These are phyloP conservation scores for Drosophila incognita DNA, from an alignment of 2,888 invertebrate species.

Conservation along the genomic window DNA sequence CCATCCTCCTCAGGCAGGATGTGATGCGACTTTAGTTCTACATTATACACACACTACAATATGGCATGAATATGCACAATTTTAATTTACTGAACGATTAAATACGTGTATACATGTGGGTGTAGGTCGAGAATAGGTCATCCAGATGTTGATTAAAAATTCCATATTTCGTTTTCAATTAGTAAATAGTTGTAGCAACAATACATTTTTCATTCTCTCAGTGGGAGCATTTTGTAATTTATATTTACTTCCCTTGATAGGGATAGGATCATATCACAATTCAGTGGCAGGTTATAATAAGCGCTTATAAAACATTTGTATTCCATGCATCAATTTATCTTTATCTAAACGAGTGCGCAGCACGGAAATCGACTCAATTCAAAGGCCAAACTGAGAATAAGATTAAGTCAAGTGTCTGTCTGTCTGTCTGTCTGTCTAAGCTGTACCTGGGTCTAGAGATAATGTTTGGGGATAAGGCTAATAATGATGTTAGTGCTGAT, in stretches of 20 bases:
- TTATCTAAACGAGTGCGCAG: constrained; percentile 3
- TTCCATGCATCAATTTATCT: background rate
- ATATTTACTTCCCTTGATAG: background rate
- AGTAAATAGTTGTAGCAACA: background rate
- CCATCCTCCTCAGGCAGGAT: constrained; percentile 11
- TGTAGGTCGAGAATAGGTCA: constrained; percentile 19
- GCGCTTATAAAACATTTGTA: background rate
- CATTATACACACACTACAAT: background rate
- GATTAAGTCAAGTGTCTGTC: constrained; percentile 27
- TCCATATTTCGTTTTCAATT: constrained; percentile 6
- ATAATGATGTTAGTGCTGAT: constrained; percentile 22
- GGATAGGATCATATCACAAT: background rate
- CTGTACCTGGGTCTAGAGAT: constrained; percentile 23
- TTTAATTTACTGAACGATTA: constrained; percentile 20
- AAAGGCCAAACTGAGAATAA: constrained; percentile 18
- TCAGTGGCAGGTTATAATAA: background rate
- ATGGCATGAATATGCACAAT: constrained; percentile 40
- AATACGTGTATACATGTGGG: background rate
- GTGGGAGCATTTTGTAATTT: background rate
- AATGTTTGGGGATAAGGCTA: constrained; percentile 29
- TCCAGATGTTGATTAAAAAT: constrained; percentile 17
- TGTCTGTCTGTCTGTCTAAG: background rate
- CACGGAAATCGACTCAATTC: constrained; percentile 17
- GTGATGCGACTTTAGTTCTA: constrained; percentile 2
- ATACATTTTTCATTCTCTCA: background rate